Evolutionary conservation across 2,888 invertebrate genomes (phyloP), one percentile per base, ranked within the genome.

Genomic region (Ochlodes sylvanus): DNA sequence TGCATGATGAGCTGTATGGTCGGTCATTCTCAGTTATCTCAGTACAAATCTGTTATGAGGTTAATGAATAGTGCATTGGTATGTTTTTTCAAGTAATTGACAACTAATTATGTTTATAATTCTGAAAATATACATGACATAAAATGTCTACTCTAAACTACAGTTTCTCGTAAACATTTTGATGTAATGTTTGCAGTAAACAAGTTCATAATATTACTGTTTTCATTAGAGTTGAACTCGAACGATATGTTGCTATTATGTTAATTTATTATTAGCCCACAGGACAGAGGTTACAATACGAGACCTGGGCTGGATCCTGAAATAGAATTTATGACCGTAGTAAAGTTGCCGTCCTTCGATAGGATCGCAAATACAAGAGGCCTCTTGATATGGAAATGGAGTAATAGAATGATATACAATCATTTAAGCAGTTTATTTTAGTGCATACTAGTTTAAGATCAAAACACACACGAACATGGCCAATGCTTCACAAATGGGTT

Each of bases 141-240:
- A 4, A 17, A 47, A 44, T 15, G 10, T 14, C 44, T 15, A 47
- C 6, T 15, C n/a, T 12, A 50, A 50, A 50, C 10, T 0, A 6
- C 19, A 15, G 5, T n/a, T 32, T 19, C 7, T n/a, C 27, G 5
- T n/a, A 32, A 14, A 14, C 27, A 7, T 21, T 10, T 19, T 14
- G 14, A 27, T 27, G 4, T 6, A 52, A 32, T 54, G 55, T 55
- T 21, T 55, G 55, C 9, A 27, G 54, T 54, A 58, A 50, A 69
- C 47, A 69, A 63, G 41, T 63, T 52, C 54, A 41, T 57, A 19
- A 42, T 50, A 65, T 65, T 65, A 41, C 32, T 58, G 38, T 50
- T 58, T 65, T 41, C 41, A 57, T 57, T 42, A 41, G 41, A 41
- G 19, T 6, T 62, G 38, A 42, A 55, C 41, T 55, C 54, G 41